Evolutionary conservation across 2,888 invertebrate genomes (phyloP).

Genomic region (Chrysodeixis includens): DNA sequence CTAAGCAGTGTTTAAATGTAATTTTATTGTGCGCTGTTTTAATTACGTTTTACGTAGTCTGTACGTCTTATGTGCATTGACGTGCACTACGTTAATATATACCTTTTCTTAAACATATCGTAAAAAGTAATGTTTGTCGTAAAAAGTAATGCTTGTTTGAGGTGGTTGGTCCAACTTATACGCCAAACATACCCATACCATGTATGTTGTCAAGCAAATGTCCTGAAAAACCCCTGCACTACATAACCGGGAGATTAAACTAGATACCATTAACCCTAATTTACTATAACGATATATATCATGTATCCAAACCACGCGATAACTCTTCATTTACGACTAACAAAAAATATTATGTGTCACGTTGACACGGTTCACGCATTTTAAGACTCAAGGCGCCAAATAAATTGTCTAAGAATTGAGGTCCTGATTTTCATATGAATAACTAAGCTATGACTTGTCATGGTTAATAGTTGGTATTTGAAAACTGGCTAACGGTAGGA

Average conservation of each 20-base stretch:
- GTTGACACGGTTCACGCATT: not conserved
- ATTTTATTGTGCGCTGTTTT: no score
- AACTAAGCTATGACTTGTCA: not conserved
- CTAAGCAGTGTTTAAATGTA: no score
- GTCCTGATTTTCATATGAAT: slow-evolving; percentile 1
- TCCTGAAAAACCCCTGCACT: slow-evolving; percentile 1
- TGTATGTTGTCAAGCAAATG: not conserved
- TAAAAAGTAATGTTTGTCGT: no score
- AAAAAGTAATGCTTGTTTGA: no score
- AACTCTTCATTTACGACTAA: slow-evolving; percentile 4
- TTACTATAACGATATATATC: slow-evolving; percentile 1
- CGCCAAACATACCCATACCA: no score
- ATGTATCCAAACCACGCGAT: not conserved
- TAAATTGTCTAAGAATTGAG: slow-evolving; percentile 4
- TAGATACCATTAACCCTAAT: slow-evolving; percentile 1
- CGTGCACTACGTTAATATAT: no score
- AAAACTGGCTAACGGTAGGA: not conserved
- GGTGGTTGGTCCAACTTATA: no score
- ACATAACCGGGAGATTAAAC: not conserved
- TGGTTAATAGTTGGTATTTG: not conserved
- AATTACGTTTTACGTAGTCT: no score
- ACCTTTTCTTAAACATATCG: no score
- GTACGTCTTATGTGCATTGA: no score
- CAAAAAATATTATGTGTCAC: slow-evolving; percentile 3
- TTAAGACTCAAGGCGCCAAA: slow-evolving; percentile 1